Evolutionary conservation across 2,113 vertebrate genomes (phyloP).

Genomic region (Lontra canadensis): DNA sequence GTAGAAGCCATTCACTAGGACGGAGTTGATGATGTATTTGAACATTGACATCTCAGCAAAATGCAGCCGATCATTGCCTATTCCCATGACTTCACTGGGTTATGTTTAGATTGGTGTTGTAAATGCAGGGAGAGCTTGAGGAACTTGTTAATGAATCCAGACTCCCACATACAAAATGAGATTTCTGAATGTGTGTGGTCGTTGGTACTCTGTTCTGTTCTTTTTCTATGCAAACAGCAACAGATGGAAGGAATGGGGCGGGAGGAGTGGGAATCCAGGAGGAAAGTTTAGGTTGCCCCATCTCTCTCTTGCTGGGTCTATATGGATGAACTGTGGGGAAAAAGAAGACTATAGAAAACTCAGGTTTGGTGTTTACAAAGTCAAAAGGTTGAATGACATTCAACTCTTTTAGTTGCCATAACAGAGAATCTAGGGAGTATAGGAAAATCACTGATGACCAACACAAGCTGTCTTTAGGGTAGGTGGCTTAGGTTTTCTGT

Average conservation of each 20-base stretch:
- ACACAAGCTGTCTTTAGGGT: not conserved
- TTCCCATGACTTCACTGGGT: constrained; percentile 32
- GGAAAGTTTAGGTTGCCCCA: not conserved
- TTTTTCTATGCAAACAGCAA: constrained; percentile 59
- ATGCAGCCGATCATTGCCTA: constrained; percentile 3
- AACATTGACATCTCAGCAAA: not conserved
- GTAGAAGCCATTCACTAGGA: not conserved
- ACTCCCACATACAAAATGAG: constrained; percentile 65
- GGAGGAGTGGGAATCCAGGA: constrained; percentile 6
- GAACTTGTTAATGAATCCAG: constrained; percentile 66
- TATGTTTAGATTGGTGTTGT: constrained; percentile 62
- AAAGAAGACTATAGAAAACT: not conserved
- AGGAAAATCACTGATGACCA: not conserved
- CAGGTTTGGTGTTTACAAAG: not conserved
- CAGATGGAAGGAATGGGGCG: constrained; percentile 57
- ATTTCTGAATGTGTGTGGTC: constrained; percentile 68
- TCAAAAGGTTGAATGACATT: not conserved
- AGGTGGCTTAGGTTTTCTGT: not conserved
- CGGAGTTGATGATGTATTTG: not conserved
- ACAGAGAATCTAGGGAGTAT: not conserved
- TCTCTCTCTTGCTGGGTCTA: not conserved
- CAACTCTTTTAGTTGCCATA: not conserved
- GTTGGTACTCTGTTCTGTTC: constrained; percentile 54
- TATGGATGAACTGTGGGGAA: not conserved
- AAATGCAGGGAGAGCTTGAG: constrained; percentile 36